Conservation (phyloP, 1,140 invertebrate species). For the Panagrolaimus sp. region DNA sequence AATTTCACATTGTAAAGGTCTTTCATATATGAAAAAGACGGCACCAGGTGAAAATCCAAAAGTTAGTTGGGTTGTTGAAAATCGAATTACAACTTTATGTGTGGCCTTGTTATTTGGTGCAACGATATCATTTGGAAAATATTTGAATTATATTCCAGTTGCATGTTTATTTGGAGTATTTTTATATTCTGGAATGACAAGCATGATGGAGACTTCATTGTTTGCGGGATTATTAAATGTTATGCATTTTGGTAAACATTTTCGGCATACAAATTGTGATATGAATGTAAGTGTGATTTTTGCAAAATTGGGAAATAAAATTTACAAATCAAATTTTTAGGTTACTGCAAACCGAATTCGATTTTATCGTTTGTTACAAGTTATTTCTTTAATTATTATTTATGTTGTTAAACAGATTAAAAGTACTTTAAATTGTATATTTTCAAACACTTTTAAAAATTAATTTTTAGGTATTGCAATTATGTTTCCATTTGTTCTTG, state of each 20-base stretch:
- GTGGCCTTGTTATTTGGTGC: conserved; percentile 51
- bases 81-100: conserved; percentile 53
- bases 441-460: no score
- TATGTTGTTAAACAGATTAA: conserved; percentile 38
- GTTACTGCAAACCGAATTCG: conserved; percentile 41
- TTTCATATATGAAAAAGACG: conserved; percentile 72
- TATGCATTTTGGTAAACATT: conserved; percentile 15
- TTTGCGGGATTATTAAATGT: background rate
- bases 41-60: conserved; percentile 80
- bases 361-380: conserved; percentile 52
- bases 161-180: conserved; percentile 91
- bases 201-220: background rate
- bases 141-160: conserved; percentile 79
- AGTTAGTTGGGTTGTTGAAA: conserved; percentile 51
- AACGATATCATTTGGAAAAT: conserved; percentile 67
- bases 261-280: conserved; percentile 22
- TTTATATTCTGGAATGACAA: conserved; percentile 76
- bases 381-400: conserved; percentile 46
- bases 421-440: no score
- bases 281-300: conserved; percentile 44
- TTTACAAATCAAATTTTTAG: no score
- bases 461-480: conserved; percentile 41
- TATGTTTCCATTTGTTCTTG: conserved; percentile 53
- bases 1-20: conserved; percentile 81
- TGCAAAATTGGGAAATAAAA: background rate